Evolutionary conservation across 1,140 invertebrate species (phyloP), one percentile per base, ranked within the genome.

Genomic region (Tetramorium parvispinum): DNA sequence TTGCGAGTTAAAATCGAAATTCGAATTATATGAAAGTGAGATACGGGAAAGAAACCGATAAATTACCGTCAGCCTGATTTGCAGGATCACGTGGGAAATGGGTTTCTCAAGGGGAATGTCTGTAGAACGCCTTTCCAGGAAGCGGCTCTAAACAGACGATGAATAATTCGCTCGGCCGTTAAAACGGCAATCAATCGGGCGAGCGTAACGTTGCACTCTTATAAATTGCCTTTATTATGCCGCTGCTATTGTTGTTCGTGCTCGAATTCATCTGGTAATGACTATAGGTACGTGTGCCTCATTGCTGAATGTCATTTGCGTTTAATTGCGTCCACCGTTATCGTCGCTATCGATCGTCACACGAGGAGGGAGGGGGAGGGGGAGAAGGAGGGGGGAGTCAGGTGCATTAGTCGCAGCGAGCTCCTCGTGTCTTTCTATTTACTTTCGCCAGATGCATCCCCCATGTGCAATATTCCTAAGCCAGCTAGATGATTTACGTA

Each of bases 311-410:
- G 86, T 88, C 81, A 55, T 90, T 90, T 49, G 86, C 89, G 89
- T 57, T 90, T 86, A 90, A 90, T 91, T 87, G 89, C 81, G 82
- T 90, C 59, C 85, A 75, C 55, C 53, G 86, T 43, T 59, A 63
- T 81, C 63, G 46, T 53, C 65, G 81, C 32, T 91, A 91, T 91
- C 82, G 89, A 91, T 91, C 88, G 86, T 78, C 66, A n/a, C 55
- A 68, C 55, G 73, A 16, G 70, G 55, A 11, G 16, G 27, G 51
- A 10, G 3, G 73, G 24, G 10, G 46, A 24, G 18, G 8, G 43
- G 51, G 16, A 13, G 73, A 16, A 8, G 10, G 46, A 16, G 71
- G 8, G 55, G 73, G 24, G 66, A 75, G 85, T 89, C 83, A 89
- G 83, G 88, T 89, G 86, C 87, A 87, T 89, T 89, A 89, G 85